phyloP scores from a whole-genome alignment of 2,797 vertebrate genomes.

The Cynopterus sphinx region DNA sequence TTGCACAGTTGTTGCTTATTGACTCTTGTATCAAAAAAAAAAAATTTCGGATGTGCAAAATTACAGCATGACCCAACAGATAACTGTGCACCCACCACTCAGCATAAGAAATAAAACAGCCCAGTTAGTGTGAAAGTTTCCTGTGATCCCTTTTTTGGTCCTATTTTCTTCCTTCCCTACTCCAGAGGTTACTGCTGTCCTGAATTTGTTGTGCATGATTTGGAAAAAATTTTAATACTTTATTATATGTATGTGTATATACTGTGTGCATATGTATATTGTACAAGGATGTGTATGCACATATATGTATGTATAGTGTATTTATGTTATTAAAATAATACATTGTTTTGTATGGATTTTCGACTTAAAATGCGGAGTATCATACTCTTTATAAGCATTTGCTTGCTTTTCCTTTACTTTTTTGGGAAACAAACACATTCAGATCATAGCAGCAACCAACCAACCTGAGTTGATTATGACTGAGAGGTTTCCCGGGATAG shows the following conservation, averaged over 20 bases:
- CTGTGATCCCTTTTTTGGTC: neutral
- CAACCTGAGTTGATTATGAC: neutral
- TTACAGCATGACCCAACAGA: neutral
- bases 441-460: neutral
- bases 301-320: neutral
- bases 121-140: neutral
- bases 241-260: neutral
- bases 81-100: neutral
- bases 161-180: neutral
- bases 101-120: neutral
- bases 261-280: neutral
- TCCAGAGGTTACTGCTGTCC: neutral
- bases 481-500: no score
- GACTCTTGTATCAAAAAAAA: neutral
- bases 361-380: neutral
- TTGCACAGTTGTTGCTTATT: constrained; percentile 21
- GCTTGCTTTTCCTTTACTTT: neutral
- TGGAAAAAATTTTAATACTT: constrained; percentile 48
- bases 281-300: neutral
- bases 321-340: neutral
- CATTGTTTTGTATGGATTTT: constrained; percentile 15
- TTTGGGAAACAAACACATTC: neutral
- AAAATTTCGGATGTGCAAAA: neutral
- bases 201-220: constrained; percentile 37
- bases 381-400: neutral